These are phyloP conservation scores for Argyresthia goedartella DNA, from an alignment of 2,888 invertebrate genomes.

Conservation along the genomic window DNA sequence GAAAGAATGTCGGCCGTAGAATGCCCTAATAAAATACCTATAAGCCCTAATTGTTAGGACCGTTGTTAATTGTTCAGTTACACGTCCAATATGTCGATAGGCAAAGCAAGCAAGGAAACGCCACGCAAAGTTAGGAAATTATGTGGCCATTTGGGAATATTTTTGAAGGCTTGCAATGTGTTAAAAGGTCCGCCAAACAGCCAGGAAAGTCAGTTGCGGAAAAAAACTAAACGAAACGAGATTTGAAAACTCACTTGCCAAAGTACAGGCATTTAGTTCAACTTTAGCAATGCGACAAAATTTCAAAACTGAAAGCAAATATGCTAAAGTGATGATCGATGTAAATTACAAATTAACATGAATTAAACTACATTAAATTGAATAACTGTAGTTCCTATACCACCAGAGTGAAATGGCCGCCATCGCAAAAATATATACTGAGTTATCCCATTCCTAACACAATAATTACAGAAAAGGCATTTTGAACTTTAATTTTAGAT, in stretches of 20 bases:
- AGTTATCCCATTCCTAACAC: constrained; percentile 28
- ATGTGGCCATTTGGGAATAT: not conserved
- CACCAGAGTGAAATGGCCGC: not conserved
- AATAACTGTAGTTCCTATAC: too few relatives aligned
- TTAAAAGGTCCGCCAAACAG: too few relatives aligned
- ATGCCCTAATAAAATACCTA: constrained; percentile 27
- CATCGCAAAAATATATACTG: not conserved
- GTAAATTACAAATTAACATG: not conserved
- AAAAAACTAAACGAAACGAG: too few relatives aligned
- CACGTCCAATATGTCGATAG: constrained; percentile 45
- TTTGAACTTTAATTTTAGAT: constrained; percentile 40
- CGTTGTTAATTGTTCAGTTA: constrained; percentile 61
- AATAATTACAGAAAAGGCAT: constrained; percentile 21
- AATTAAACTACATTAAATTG: too few relatives aligned
- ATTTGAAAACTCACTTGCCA: too few relatives aligned
- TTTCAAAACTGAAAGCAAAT: not conserved
- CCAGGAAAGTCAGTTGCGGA: too few relatives aligned
- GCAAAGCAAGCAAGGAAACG: not conserved
- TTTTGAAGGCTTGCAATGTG: not conserved
- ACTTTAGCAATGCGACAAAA: too few relatives aligned
- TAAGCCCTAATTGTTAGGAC: constrained; percentile 43
- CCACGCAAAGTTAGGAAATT: not conserved
- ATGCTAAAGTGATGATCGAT: not conserved
- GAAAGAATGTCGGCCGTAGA: constrained; percentile 14
- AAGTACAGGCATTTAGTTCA: too few relatives aligned